A percentile compares a stretch with the other conserved stretches of the same genome.
phyloP scores from a whole-genome alignment of 1,140 invertebrate species.

The Stenopsyche tienmushanensis region DNA sequence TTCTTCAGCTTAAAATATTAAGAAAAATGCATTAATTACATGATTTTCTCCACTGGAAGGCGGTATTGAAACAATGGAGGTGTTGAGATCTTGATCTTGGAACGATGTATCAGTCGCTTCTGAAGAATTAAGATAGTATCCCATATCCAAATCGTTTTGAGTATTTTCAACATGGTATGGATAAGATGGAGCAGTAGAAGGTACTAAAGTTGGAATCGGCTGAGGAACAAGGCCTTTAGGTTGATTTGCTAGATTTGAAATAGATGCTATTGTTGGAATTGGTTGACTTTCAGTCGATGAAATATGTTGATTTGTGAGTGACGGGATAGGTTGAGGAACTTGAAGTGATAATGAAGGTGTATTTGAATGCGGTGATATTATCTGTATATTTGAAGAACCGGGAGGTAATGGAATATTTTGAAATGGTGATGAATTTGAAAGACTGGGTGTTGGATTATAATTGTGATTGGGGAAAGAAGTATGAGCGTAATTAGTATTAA shows the following conservation, averaged over 20 bases:
- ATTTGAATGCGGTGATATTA: neutral
- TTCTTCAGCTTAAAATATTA: too few relatives aligned
- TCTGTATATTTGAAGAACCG: neutral
- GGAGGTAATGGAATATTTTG: conserved; percentile 6
- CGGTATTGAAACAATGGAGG: too few relatives aligned
- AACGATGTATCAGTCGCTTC: too few relatives aligned
- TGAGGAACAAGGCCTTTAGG: neutral
- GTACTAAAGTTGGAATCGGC: conserved; percentile 19
- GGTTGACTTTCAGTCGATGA: conserved; percentile 6
- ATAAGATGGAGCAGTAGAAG: conserved; percentile 12
- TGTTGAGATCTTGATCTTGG: too few relatives aligned
- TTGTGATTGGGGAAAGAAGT: conserved; percentile 22
- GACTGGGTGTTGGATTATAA: conserved; percentile 11
- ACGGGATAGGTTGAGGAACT: conserved; percentile 20
- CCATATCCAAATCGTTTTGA: neutral
- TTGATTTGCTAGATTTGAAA: too few relatives aligned
- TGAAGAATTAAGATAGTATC: too few relatives aligned
- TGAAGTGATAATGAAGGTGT: too few relatives aligned
- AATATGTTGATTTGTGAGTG: neutral
- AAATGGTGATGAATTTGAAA: neutral
- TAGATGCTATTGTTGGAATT: conserved; percentile 9
- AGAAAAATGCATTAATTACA: too few relatives aligned
- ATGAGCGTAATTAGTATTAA: conserved; percentile 21
- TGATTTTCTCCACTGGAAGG: too few relatives aligned
- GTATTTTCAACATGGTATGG: conserved; percentile 18